Conservation (phyloP, 2,888 invertebrate genomes). For the Pseudococcus longispinus region DNA sequence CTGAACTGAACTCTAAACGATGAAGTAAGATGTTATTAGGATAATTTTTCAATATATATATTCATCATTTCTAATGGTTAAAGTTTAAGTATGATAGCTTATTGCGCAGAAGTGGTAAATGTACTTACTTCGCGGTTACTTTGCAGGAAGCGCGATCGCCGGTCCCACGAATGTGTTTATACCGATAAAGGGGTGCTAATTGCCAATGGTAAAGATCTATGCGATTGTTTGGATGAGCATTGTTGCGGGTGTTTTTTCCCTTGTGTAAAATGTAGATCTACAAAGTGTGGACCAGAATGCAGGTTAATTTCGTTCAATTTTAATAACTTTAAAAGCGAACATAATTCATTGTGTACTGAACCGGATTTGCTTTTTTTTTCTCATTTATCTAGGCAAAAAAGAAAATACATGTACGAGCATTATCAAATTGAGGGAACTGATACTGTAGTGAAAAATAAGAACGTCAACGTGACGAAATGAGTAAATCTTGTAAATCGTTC, state of each 20-base stretch:
- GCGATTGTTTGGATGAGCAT: constrained; percentile 80
- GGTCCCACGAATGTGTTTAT: constrained; percentile 65
- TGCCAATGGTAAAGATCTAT: constrained; percentile 73
- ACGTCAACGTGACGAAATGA: neutral
- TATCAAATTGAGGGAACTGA: constrained; percentile 48
- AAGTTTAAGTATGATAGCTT: too few relatives aligned
- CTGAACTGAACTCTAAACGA: too few relatives aligned
- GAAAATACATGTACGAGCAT: constrained; percentile 46
- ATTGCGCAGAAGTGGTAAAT: too few relatives aligned
- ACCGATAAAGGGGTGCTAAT: constrained; percentile 75
- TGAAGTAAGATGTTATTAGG: too few relatives aligned
- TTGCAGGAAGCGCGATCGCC: neutral
- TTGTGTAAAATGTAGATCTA: constrained; percentile 75
- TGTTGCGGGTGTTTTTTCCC: constrained; percentile 88
- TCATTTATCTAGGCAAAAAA: constrained; percentile 10
- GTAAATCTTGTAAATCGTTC: neutral
- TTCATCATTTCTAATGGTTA: too few relatives aligned
- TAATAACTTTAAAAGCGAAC: neutral
- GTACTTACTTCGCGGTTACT: neutral
- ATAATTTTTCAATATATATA: too few relatives aligned
- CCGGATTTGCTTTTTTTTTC: neutral
- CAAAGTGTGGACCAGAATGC: constrained; percentile 83
- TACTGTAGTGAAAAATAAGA: neutral
- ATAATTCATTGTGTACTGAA: neutral
- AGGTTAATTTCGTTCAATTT: constrained; percentile 64